Conservation (phyloP, 2,888 invertebrate species). For the Vandiemenella viatica region DNA sequence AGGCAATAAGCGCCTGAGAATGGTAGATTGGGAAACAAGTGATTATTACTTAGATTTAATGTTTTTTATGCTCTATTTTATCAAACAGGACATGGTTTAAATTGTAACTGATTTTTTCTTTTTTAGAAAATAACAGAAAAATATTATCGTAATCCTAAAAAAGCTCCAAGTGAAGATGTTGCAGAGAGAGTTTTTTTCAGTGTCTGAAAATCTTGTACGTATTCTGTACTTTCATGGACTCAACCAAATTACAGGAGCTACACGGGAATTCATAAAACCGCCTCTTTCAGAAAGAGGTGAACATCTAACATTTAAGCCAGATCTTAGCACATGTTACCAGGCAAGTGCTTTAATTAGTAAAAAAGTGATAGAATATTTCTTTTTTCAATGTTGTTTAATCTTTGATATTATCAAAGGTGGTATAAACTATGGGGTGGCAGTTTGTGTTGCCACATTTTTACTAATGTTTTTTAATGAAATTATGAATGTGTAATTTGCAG, state of each 20-base stretch:
- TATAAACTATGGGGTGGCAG: too few species aligned
- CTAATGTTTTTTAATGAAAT: too few species aligned
- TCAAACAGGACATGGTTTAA: too few species aligned
- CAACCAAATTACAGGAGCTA: conserved; percentile 43
- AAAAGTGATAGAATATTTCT: background rate
- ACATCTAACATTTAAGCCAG: conserved; percentile 44
- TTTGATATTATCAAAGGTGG: too few species aligned
- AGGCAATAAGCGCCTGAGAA: too few species aligned
- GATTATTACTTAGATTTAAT: too few species aligned
- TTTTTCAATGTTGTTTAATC: background rate
- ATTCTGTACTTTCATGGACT: conserved; percentile 47
- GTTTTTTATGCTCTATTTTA: too few species aligned
- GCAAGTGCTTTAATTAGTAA: conserved; percentile 28
- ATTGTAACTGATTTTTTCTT: conserved; percentile 6
- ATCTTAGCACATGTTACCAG: conserved; percentile 48
- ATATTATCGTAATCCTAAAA: conserved; percentile 37
- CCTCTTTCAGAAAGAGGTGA: conserved; percentile 54
- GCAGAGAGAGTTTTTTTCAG: conserved; percentile 47
- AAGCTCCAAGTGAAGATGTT: conserved; percentile 41
- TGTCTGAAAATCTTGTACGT: conserved; percentile 42
- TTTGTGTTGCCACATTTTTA: too few species aligned
- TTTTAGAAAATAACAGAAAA: conserved; percentile 43
- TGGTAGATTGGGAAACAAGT: too few species aligned
- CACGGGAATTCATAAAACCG: conserved; percentile 50
- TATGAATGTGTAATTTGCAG: too few species aligned